Evolutionary conservation across 2,797 vertebrate species (phyloP), one percentile per base, ranked within the genome.

Genomic region (Notoglanidium macrostoma): DNA sequence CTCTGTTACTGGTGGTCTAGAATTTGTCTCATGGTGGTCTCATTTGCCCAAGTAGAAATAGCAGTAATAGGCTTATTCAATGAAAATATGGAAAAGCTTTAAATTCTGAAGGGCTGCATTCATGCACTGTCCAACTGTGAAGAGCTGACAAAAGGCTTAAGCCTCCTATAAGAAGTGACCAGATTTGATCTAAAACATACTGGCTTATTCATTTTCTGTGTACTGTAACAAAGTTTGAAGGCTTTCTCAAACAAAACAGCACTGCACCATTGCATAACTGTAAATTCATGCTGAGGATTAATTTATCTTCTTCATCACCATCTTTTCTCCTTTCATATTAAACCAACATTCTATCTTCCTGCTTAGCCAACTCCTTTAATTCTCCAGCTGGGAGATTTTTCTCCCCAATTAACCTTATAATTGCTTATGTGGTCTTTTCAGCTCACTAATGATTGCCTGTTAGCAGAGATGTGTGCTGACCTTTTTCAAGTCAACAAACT

Each of bases 351-450:
- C 21, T 40, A 79, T 6, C 17, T 35, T 59, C 21, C 19, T 40
- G 9, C 32, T 79, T 61, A 59, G 21, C 5, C 35, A 80, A 44
- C 57, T 29, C 40, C 40, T 63, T 23, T 81, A 65, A n/a, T 29
- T 81, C 79, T 65, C 40, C 40, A 65, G 15, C 59, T 19, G 26
- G 7, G 46, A 63, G 23, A 1, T 80, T 61, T 81, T 46, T 63
- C 59, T 29, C 14, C 19, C 59, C 23, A 81, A 29, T 65, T 81
- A 81, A 46, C 11, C 35, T 79, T 63, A 59, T 61, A 44, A 63
- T 63, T 81, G 78, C 35, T 81, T 63, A n/a, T 61, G 32, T 63
- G 78, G 26, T 63, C 59, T 46, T 81, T 81, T 81, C 59, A 49
- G 40, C 35, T n/a, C 26, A n/a, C 23, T 46, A 65, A 81, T 81